Evolutionary conservation across 1,140 invertebrate species (phyloP).

Genomic region (Neodiprion virginianus): DNA sequence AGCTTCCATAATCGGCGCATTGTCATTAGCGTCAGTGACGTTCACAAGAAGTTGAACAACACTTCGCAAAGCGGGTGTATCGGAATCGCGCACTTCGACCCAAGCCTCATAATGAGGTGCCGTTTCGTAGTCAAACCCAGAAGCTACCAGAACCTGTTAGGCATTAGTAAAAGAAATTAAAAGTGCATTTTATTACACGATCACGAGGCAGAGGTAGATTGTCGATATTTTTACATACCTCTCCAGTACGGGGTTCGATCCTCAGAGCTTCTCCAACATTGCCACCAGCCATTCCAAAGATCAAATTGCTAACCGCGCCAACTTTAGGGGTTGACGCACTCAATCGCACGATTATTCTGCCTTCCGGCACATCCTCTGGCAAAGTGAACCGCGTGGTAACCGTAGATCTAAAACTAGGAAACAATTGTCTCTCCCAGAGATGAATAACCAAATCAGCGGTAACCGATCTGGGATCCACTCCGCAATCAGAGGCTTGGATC

Average conservation of each 20-base stretch:
- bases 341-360: conserved; percentile 74
- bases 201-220: neutral
- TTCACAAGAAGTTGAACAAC: conserved; percentile 81
- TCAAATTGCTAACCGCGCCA: conserved; percentile 70
- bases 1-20: conserved; percentile 82
- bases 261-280: conserved; percentile 86
- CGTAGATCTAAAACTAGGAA: conserved; percentile 76
- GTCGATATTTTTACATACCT: conserved; percentile 62
- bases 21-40: conserved; percentile 92
- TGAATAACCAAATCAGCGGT: conserved; percentile 74
- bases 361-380: conserved; percentile 79
- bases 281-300: conserved; percentile 89
- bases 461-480: conserved; percentile 68
- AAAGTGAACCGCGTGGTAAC: conserved; percentile 76
- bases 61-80: conserved; percentile 78
- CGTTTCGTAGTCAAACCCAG: conserved; percentile 89
- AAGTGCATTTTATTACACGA: neutral
- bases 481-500: conserved; percentile 76
- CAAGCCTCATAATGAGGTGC: conserved; percentile 86
- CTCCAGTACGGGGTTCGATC: conserved; percentile 81
- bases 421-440: conserved; percentile 74
- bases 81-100: conserved; percentile 89
- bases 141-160: conserved; percentile 69
- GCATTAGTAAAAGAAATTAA: neutral
- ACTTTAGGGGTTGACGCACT: conserved; percentile 77